Conservation (phyloP, 2,888 invertebrate species). For the Cataglyphis albicans region DNA sequence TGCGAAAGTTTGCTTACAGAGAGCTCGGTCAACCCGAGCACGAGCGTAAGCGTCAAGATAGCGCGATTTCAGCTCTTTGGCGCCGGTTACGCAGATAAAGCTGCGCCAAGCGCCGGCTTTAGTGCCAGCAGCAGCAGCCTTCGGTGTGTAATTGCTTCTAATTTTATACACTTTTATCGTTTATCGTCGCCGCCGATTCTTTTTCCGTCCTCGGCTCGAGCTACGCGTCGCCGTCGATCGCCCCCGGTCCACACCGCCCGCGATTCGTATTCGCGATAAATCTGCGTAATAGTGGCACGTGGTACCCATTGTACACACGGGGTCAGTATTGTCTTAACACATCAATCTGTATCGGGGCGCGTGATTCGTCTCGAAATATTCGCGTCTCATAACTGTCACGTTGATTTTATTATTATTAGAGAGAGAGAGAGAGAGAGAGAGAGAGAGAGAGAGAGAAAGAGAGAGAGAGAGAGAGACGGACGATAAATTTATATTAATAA, state of each 20-base stretch:
- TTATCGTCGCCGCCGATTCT: constrained; percentile 50
- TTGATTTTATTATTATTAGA: too few species aligned
- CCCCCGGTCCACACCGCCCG: constrained; percentile 20
- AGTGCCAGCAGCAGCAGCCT: constrained; percentile 31
- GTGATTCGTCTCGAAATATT: neutral
- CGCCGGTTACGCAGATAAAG: constrained; percentile 63
- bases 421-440: too few species aligned
- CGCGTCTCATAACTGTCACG: too few species aligned
- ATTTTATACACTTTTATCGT: constrained; percentile 67
- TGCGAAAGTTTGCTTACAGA: constrained; percentile 28
- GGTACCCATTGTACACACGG: constrained; percentile 32
- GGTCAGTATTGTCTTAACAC: constrained; percentile 6
- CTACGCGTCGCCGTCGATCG: constrained; percentile 11
- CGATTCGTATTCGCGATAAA: constrained; percentile 38
- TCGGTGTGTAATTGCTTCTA: constrained; percentile 67
- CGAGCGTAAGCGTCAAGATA: constrained; percentile 50
- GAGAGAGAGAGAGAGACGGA: too few species aligned
- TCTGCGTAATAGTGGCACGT: constrained; percentile 27
- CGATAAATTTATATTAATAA: neutral
- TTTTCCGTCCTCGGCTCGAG: constrained; percentile 23
- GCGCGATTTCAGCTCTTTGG: constrained; percentile 61
- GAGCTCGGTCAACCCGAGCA: neutral
- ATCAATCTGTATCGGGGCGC: neutral
- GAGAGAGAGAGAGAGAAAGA: too few species aligned
- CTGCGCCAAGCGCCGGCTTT: constrained; percentile 25